Evolutionary conservation across 2,113 vertebrate genomes (phyloP).

Genomic region (Podilymbus podiceps): DNA sequence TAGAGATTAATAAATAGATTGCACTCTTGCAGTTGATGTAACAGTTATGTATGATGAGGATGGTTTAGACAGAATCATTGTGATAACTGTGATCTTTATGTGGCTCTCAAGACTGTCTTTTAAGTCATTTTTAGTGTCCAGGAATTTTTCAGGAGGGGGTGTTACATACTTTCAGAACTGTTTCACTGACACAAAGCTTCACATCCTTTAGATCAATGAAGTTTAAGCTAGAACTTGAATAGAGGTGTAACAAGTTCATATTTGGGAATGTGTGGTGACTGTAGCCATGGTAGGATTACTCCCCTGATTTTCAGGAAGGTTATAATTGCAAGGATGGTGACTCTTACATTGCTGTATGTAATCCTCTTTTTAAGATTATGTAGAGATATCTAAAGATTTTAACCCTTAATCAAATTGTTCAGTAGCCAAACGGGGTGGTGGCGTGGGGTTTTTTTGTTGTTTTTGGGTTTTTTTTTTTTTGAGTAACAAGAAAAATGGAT

Average conservation of each 20-base stretch:
- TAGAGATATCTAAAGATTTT: not conserved
- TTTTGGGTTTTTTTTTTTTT: not conserved
- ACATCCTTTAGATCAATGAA: not conserved
- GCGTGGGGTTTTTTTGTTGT: too few species aligned
- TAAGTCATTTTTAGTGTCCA: not conserved
- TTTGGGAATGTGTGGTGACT: not conserved
- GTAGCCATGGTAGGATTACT: not conserved
- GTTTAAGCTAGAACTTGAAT: not conserved
- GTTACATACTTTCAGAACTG: too few species aligned
- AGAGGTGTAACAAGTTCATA: not conserved
- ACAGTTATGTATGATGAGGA: not conserved
- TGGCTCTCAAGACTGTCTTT: not conserved
- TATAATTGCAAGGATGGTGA: not conserved
- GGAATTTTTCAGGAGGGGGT: not conserved
- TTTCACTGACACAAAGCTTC: too few species aligned
- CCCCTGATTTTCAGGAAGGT: not conserved
- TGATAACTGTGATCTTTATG: not conserved
- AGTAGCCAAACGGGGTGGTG: not conserved
- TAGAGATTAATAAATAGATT: not conserved
- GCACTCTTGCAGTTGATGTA: not conserved
- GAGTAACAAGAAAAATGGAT: not conserved
- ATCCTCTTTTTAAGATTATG: not conserved
- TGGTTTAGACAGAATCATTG: not conserved
- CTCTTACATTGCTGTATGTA: not conserved
- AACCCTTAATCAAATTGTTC: not conserved